phyloP scores from a whole-genome alignment of 2,888 invertebrate species.

The Drosophila mercatorum region DNA sequence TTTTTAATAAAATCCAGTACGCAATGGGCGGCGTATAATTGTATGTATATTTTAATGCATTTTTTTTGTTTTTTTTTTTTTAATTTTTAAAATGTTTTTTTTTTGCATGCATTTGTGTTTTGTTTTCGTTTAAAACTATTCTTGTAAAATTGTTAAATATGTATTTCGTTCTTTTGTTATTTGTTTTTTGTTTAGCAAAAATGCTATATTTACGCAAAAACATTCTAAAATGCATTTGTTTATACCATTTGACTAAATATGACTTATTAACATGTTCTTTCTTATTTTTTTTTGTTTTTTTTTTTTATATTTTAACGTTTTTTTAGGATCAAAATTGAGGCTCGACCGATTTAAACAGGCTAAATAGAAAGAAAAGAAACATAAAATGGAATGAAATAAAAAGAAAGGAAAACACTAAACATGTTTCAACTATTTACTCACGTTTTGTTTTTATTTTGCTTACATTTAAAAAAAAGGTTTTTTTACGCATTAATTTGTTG shows the following conservation, averaged over 20 bases:
- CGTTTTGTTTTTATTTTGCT: slow-evolving; percentile 67
- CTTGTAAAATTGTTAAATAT: slow-evolving; percentile 69
- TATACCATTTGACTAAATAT: slow-evolving; percentile 64
- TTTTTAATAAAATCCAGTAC: slow-evolving; percentile 33
- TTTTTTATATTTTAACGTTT: not conserved
- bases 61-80: slow-evolving; percentile 40
- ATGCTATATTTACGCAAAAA: slow-evolving; percentile 73
- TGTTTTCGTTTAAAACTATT: slow-evolving; percentile 60
- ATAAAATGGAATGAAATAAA: slow-evolving; percentile 19
- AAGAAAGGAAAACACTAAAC: slow-evolving; percentile 37
- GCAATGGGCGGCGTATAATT: slow-evolving; percentile 38
- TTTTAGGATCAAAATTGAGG: slow-evolving; percentile 44
- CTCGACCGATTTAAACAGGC: slow-evolving; percentile 49
- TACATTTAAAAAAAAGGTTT: slow-evolving; percentile 70
- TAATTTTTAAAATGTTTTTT: slow-evolving; percentile 60
- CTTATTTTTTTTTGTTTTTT: not conserved
- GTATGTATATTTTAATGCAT: slow-evolving; percentile 65
- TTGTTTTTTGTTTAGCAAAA: slow-evolving; percentile 58
- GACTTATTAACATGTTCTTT: slow-evolving; percentile 54
- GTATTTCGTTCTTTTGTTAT: slow-evolving; percentile 39
- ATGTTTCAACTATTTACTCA: slow-evolving; percentile 68
- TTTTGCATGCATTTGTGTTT: slow-evolving; percentile 51
- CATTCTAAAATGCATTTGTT: slow-evolving; percentile 68
- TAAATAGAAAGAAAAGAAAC: slow-evolving; percentile 32
- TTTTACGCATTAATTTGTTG: slow-evolving; percentile 67